Conservation (phyloP, 2,888 invertebrate genomes). For the Zygogramma bicolorata region DNA sequence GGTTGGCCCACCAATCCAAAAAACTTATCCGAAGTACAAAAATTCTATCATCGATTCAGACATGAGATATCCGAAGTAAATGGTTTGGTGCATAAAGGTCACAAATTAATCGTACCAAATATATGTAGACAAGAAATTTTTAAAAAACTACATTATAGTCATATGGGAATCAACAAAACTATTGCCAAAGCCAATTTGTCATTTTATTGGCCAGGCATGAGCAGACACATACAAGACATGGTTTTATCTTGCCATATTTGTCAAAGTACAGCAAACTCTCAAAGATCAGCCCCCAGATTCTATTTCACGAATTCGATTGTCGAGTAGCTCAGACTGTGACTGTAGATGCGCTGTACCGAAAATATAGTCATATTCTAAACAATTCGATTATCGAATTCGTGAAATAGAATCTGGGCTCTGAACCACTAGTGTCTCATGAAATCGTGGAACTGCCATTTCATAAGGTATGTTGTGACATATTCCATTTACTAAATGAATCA, state of each 20-base stretch:
- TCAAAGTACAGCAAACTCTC: slow-evolving; percentile 22
- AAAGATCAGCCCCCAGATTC: no score
- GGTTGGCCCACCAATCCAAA: background rate
- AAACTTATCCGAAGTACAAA: background rate
- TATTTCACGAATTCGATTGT: no score
- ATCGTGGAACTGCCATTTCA: slow-evolving; percentile 23
- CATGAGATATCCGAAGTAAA: slow-evolving; percentile 26
- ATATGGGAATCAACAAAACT: slow-evolving; percentile 31
- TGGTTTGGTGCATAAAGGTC: slow-evolving; percentile 32
- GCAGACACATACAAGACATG: slow-evolving; percentile 28
- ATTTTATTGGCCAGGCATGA: slow-evolving; percentile 37
- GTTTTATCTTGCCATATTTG: slow-evolving; percentile 28
- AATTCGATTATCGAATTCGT: no score
- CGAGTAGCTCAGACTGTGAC: no score
- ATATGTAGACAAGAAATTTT: slow-evolving; percentile 30
- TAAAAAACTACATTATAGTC: slow-evolving; percentile 31
- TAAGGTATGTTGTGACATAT: slow-evolving; percentile 29
- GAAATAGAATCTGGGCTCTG: no score
- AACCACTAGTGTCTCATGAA: slow-evolving; percentile 32
- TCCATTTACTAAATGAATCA: slow-evolving; percentile 7
- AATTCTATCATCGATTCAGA: slow-evolving; percentile 12
- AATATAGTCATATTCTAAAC: no score
- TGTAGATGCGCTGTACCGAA: no score
- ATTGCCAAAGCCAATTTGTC: slow-evolving; percentile 28
- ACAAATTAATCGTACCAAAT: slow-evolving; percentile 32